Base-by-base conservation (phyloP, 2,113 vertebrate genomes). In the Elanus axillaris region DNA sequence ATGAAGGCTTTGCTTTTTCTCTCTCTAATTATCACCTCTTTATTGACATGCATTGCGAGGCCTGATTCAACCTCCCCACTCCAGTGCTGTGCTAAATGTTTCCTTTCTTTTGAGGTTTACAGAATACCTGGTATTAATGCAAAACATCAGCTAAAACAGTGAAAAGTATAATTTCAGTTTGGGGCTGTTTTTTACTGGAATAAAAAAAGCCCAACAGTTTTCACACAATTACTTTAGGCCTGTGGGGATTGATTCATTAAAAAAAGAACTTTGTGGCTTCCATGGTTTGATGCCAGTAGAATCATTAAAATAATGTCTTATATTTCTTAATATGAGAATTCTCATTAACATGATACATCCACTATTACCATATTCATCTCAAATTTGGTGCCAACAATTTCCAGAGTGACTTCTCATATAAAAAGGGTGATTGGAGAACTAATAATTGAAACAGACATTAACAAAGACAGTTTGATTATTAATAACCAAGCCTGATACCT, bases 291-390 rank as follows among this genome's bases (percentile, higher is more conserved):
- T 97, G 96, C 87, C 93, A 97, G 89, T 74, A 97, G 94, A 97
- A 97, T 94, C 94, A 95, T 97, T 96, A 97, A 97, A 97, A 96
- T 97, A 96, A 97, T 95, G 55, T 71, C 93, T 91, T 95, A 86
- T 91, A 96, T 96, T 96, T 96, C 88, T 96, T 96, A 96, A 96
- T 97, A 96, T 95, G 95, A 92, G 66, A 91, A 81, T 97, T 91
- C 94, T 97, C 96, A 97, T 97, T 97, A 97, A 85, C 94, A 83
- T 73, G 90, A 92, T 91, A 90, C 89, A 95, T 95, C 79, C 89
- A 95, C 82, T 96, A 94, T 96, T 94, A 96, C 86, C 84, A 92
- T 92, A 95, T 94, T 96, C 85, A 96, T 96, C 95, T 94, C 89
- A 96, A 94, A 96, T 95, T 94, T 75, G 3, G 92, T 96, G 94